Evolutionary conservation across 2,888 invertebrate species (phyloP), one percentile per base, ranked within the genome.

Genomic region (Zelleria hepariella): DNA sequence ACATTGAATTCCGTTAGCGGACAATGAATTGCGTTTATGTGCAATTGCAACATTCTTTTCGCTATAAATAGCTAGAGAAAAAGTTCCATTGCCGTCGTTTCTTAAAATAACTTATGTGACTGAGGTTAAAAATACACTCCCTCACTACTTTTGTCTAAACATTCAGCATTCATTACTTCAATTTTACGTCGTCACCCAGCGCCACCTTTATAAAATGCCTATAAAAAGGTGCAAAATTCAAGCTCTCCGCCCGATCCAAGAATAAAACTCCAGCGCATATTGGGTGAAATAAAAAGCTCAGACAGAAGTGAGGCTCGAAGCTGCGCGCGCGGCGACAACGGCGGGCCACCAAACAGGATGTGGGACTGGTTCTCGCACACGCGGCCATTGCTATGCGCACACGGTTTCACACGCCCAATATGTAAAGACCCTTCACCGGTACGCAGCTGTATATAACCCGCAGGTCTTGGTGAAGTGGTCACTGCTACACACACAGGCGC

Each of bases 341-440:
- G 69, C 79, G 80, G 77, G 77, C 80, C 80, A 78, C 80, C 82
- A 85, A 88, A 88, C 88, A 88, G 88, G 88, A 88, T 88, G 88
- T 88, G 82, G 77, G 87, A 88, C 88, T 88, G 88, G 88, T 88
- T 85, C 79, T 75, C 84, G 78, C 82, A 76, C 71, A 71, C 64
- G 58, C 68, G 63, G 61, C 64, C 63, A 58, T 58, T 26, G 51
- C 25, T 20, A 66, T 68, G 65, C 68, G 69, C 69, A 69, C 66
- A 23, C 23, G 55, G 15, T 20, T 5, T n/a, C 47, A 15, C 5
- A 5, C 6, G 47, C 10, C 47, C 57, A 57, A 23, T 10, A 10
- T 21, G 15, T n/a, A 10, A 10, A 8, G 47, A 57, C 10, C 57
- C 15, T 15, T 23, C 10, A 15, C 23, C 15, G 18, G 3, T 3